Conservation (phyloP, 2,113 vertebrate species). For the Sciurus niger region DNA sequence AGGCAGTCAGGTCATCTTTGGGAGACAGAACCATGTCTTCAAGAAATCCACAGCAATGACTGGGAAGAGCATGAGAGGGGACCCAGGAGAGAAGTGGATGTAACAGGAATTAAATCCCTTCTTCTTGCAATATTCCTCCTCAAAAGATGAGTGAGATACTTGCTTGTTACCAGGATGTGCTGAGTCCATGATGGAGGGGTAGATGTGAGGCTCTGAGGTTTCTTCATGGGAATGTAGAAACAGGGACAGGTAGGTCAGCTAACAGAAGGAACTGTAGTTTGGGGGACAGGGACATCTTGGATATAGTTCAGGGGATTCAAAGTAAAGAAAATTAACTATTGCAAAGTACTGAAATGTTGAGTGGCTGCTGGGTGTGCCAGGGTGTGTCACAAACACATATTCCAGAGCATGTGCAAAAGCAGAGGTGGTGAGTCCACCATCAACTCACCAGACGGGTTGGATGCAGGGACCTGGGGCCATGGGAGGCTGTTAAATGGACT, state of each 20-base stretch:
- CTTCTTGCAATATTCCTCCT: not conserved
- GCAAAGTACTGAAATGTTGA: not conserved
- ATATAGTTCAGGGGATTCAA: not conserved
- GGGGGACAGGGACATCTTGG: not conserved
- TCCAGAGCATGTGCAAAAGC: not conserved
- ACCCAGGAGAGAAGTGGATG: not conserved
- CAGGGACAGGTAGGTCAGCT: not conserved
- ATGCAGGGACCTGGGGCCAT: not conserved
- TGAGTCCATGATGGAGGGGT: not conserved
- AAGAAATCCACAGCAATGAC: not conserved
- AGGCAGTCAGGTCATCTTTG: not conserved
- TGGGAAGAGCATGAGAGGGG: not conserved
- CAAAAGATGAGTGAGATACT: not conserved
- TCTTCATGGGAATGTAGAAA: not conserved
- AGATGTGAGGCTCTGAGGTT: not conserved
- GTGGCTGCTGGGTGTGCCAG: not conserved
- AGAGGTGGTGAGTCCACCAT: not conserved
- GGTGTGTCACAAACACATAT: not conserved
- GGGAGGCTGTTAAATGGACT: conserved; percentile 40
- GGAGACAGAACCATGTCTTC: not conserved
- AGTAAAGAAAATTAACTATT: not conserved
- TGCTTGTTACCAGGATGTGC: not conserved
- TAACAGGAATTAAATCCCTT: not conserved
- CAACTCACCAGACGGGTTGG: conserved; percentile 27
- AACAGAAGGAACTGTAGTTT: not conserved